Conservation (phyloP, 1,140 invertebrate genomes). For the Antheraea pernyi region DNA sequence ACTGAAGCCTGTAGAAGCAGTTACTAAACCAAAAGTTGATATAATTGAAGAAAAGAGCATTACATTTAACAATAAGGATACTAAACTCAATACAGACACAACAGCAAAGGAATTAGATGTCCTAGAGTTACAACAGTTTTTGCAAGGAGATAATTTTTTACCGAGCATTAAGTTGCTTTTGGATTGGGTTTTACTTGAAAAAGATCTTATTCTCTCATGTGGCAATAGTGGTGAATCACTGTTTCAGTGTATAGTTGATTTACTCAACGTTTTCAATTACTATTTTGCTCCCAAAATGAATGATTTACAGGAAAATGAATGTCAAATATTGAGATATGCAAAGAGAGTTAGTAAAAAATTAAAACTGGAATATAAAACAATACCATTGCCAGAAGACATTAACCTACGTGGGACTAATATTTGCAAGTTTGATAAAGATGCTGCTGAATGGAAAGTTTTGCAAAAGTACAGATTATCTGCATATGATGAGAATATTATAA, state of each 20-base stretch:
- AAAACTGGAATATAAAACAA: slow-evolving; percentile 77
- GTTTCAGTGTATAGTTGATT: slow-evolving; percentile 74
- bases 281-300: slow-evolving; percentile 60
- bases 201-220: slow-evolving; percentile 74
- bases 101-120: slow-evolving; percentile 25
- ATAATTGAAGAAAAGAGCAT: slow-evolving; percentile 15
- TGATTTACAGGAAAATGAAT: slow-evolving; percentile 33
- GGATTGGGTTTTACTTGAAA: slow-evolving; percentile 71
- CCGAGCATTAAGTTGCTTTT: slow-evolving; percentile 66
- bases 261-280: slow-evolving; percentile 68
- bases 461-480: slow-evolving; percentile 78
- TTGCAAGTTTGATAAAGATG: slow-evolving; percentile 82
- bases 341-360: slow-evolving; percentile 61
- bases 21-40: slow-evolving; percentile 15
- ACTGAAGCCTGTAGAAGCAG: slow-evolving; percentile 13
- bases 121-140: slow-evolving; percentile 51
- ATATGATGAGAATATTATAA: slow-evolving; percentile 84
- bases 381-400: slow-evolving; percentile 87
- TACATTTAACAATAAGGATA: slow-evolving; percentile 14
- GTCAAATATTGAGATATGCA: slow-evolving; percentile 51
- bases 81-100: neutral
- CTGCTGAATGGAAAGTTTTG: slow-evolving; percentile 83
- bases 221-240: slow-evolving; percentile 70
- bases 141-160: slow-evolving; percentile 66
- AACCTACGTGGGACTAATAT: slow-evolving; percentile 84